A percentile compares a stretch with the other conserved stretches of the same genome.
These are phyloP conservation scores for Neodiprion lecontei DNA, from an alignment of 1,140 invertebrate species.

Conservation along the genomic window DNA sequence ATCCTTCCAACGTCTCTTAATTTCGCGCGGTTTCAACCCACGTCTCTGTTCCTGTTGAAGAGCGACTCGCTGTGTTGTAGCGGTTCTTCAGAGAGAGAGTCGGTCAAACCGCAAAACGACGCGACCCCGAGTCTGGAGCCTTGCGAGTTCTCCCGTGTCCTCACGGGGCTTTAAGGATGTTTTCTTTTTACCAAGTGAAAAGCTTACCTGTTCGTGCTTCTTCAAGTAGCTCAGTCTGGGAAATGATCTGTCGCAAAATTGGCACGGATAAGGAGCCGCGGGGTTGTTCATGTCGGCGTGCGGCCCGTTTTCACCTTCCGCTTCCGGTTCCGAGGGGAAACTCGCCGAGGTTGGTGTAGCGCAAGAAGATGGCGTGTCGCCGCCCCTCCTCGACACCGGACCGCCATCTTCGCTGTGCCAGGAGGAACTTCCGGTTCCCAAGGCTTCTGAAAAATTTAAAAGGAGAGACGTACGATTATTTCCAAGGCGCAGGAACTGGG, in stretches of 20 bases:
- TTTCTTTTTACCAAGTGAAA: no score
- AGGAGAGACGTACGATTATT: constrained; percentile 10
- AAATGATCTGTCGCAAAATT: constrained; percentile 92
- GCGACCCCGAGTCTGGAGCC: no score
- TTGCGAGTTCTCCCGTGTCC: no score
- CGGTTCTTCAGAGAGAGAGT: no score
- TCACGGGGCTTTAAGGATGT: no score
- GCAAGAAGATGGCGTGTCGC: constrained; percentile 65
- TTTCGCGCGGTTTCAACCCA: neutral
- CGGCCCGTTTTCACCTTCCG: constrained; percentile 53
- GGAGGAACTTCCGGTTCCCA: constrained; percentile 67
- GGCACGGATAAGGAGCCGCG: constrained; percentile 84
- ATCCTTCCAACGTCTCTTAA: no score
- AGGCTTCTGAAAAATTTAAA: constrained; percentile 63
- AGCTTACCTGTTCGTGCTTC: constrained; percentile 89
- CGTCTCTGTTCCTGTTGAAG: neutral
- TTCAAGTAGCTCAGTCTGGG: constrained; percentile 85
- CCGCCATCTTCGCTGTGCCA: constrained; percentile 69
- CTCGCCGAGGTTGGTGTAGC: constrained; percentile 68
- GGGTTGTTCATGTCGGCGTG: constrained; percentile 63
- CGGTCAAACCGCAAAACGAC: no score
- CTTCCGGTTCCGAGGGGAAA: constrained; percentile 61
- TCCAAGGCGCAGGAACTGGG: no score
- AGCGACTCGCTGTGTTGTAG: no score
- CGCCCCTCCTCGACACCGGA: constrained; percentile 65